Base-by-base conservation (phyloP, 2,888 invertebrate genomes). In the Thymelicus lineola region DNA sequence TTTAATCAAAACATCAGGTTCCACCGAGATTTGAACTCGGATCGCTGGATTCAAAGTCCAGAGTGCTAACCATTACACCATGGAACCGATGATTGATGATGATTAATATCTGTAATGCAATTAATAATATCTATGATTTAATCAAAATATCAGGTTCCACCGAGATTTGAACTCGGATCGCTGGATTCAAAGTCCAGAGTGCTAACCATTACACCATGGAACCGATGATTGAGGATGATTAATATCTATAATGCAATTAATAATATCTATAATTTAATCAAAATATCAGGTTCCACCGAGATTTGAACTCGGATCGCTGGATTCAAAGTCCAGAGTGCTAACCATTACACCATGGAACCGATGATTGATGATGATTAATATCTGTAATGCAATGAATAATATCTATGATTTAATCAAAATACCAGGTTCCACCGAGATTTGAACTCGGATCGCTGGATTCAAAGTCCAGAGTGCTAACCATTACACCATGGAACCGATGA, bases 11-110 rank as follows among this genome's bases (percentile, higher is more conserved):
- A 55, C 35, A 14, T 35, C 55, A 93, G 96, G 96, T 96, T 95
- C 96, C 96, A 96, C 96, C 96, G 96, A 96, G 96, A 96, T 96
- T 96, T 96, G 96, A 96, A 96, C 96, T 96, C 96, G 96, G 96
- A 96, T 96, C 96, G 96, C 96, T 96, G 96, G 96, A 96, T 96
- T 96, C 96, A 96, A 95, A 96, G 96, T 96, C 96, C 96, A 96
- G 96, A 96, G 96, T 96, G 96, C 96, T 96, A 95, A 61, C 55
- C 55, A 55, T 42, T 42, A 42, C 12, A 42, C 42, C 42, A 42
- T 42, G 42, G 42, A 42, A 42, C 42, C 42, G 42, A 42, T 42
- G 42, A 42, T 42, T 42, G 3, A 42, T 42, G 12, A 12, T 42
- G 42, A 42, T 42, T 4, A 42, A 42, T 42, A 42, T 10, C 4